Percentiles rank a stretch among this genome's conserved stretches.
Conservation (phyloP, 2,797 vertebrate species). For the Pygocentrus nattereri region DNA sequence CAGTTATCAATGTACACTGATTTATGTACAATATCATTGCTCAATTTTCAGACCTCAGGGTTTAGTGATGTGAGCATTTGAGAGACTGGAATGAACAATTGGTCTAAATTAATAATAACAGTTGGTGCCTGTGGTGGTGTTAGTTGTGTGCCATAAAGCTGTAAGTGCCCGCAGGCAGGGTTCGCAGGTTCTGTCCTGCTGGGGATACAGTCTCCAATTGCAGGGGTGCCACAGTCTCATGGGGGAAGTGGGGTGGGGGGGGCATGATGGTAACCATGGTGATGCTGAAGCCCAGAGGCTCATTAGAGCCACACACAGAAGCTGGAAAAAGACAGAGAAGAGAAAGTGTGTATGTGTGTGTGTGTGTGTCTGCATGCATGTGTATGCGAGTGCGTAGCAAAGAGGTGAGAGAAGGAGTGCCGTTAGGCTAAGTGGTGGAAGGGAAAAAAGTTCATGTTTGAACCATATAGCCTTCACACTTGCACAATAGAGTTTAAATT, state of each 20-base stretch:
- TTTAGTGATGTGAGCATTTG: not conserved
- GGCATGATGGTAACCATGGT: conserved; percentile 56
- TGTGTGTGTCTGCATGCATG: not conserved
- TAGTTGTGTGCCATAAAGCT: conserved; percentile 34
- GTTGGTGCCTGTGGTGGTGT: conserved; percentile 33
- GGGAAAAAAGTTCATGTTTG: conserved; percentile 62
- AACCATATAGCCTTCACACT: conserved; percentile 55
- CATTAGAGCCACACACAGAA: conserved; percentile 55
- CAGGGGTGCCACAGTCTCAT: conserved; percentile 32
- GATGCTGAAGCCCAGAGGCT: conserved; percentile 53
- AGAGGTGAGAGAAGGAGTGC: conserved; percentile 34
- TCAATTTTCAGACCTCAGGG: not conserved
- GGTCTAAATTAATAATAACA: not conserved
- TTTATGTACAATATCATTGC: not conserved
- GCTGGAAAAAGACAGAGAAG: conserved; percentile 26
- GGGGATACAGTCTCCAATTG: conserved; percentile 42
- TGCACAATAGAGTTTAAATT: conserved; percentile 65
- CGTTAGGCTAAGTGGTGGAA: conserved; percentile 44
- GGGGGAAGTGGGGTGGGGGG: conserved; percentile 30
- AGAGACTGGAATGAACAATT: not conserved
- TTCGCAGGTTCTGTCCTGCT: conserved; percentile 56
- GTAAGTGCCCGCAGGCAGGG: conserved; percentile 47
- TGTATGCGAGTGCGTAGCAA: conserved; percentile 7
- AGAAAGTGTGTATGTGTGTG: not conserved
- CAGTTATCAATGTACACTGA: not conserved